phyloP scores from a whole-genome alignment of 2,113 vertebrate species.

The Crotalus viridis region DNA sequence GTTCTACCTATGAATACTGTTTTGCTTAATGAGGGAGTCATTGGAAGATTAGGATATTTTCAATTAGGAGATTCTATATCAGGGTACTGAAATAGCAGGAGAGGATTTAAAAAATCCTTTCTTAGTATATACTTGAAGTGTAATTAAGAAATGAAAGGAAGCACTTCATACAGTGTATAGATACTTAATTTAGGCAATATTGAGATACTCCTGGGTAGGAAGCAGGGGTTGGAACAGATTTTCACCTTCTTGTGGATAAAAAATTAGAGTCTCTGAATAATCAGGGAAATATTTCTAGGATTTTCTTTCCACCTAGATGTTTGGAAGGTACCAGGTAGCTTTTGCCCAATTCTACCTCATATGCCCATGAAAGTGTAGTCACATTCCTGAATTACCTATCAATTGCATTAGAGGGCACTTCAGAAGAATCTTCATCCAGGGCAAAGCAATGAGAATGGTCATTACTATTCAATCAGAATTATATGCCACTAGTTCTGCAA shows the following conservation, averaged over 20 bases:
- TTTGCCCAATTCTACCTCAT: neutral
- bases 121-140: neutral
- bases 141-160: neutral
- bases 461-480: neutral
- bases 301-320: neutral
- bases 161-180: neutral
- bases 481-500: neutral
- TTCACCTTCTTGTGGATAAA: neutral
- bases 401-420: neutral
- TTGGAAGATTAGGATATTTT: conserved; percentile 3
- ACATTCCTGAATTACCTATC: neutral
- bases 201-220: neutral
- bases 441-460: too few species aligned
- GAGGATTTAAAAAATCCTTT: neutral
- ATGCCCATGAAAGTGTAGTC: neutral
- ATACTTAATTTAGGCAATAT: neutral
- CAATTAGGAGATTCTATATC: neutral
- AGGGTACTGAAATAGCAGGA: neutral
- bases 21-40: neutral
- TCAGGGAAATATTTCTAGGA: neutral
- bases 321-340: neutral
- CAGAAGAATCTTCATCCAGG: neutral
- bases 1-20: neutral
- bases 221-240: neutral
- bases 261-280: neutral